Percentiles rank a stretch among this genome's conserved stretches.
phyloP scores from a whole-genome alignment of 2,113 vertebrate genomes.

The Cricetomys ansorgei region DNA sequence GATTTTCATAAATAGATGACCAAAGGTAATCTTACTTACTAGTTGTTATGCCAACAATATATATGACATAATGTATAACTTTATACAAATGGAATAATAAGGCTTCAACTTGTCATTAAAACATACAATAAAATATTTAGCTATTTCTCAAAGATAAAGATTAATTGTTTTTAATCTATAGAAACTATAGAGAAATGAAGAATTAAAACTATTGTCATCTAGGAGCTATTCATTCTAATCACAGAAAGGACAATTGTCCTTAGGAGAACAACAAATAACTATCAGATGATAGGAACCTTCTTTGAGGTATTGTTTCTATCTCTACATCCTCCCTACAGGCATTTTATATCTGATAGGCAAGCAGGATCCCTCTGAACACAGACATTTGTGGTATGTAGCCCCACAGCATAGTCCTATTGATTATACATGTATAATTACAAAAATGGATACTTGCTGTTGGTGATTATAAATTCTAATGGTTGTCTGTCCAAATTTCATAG shows the following conservation, averaged over 20 bases:
- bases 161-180: slow-evolving; percentile 65
- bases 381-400: not conserved
- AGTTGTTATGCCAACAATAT: not conserved
- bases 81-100: not conserved
- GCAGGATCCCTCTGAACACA: not conserved
- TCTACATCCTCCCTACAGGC: not conserved
- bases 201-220: slow-evolving; percentile 56
- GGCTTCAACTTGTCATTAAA: slow-evolving; percentile 1
- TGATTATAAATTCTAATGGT: not conserved
- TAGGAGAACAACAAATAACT: not conserved
- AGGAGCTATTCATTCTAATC: slow-evolving; percentile 60
- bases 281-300: not conserved
- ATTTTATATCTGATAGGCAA: not conserved
- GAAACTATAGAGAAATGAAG: slow-evolving; percentile 33
- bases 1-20: not conserved
- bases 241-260: not conserved
- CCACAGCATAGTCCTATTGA: not conserved
- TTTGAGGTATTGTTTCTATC: accelerated
- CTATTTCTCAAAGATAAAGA: slow-evolving; percentile 61
- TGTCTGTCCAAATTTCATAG: not conserved
- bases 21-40: not conserved
- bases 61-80: not conserved
- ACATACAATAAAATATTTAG: not conserved
- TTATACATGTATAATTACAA: not conserved
- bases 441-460: not conserved